These are phyloP conservation scores for Hemicrepidius hirtus DNA, from an alignment of 2,888 invertebrate species.

Conservation along the genomic window DNA sequence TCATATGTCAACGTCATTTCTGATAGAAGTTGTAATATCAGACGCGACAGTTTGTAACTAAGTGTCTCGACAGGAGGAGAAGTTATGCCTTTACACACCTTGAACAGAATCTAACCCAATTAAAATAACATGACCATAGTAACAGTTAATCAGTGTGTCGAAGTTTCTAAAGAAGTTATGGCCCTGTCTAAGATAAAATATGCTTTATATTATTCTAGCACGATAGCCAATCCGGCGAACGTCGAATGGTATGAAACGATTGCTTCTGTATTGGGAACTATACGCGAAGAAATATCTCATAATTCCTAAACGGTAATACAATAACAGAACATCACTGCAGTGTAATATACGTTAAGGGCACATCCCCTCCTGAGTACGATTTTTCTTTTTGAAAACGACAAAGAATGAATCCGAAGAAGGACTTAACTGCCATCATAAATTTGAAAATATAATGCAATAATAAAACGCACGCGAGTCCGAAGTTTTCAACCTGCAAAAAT, in stretches of 20 bases:
- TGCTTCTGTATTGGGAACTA: constrained; percentile 18
- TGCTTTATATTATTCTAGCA: constrained; percentile 23
- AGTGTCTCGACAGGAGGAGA: constrained; percentile 30
- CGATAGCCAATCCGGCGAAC: constrained; percentile 12
- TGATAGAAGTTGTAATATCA: constrained; percentile 31
- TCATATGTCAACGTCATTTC: constrained; percentile 35
- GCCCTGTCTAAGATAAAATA: constrained; percentile 26
- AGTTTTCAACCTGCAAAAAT: constrained; percentile 26
- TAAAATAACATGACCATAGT: constrained; percentile 29
- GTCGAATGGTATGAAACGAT: constrained; percentile 23
- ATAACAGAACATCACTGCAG: constrained; percentile 14
- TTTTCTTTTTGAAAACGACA: constrained; percentile 16
- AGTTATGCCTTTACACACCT: constrained; percentile 34
- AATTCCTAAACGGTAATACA: constrained; percentile 18
- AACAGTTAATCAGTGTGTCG: constrained; percentile 11
- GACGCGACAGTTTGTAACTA: constrained; percentile 29
- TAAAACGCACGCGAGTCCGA: constrained; percentile 26
- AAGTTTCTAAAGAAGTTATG: constrained; percentile 2
- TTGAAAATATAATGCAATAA: constrained; percentile 32
- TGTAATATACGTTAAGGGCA: constrained; percentile 19
- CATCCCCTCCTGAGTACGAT: not conserved
- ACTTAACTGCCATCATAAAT: constrained; percentile 21
- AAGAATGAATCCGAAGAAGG: constrained; percentile 14
- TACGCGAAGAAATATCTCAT: constrained; percentile 16
- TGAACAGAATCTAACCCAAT: constrained; percentile 26